These are phyloP conservation scores for Percopsis omiscomaycus DNA, from an alignment of 2,797 vertebrate genomes.

Conservation along the genomic window DNA sequence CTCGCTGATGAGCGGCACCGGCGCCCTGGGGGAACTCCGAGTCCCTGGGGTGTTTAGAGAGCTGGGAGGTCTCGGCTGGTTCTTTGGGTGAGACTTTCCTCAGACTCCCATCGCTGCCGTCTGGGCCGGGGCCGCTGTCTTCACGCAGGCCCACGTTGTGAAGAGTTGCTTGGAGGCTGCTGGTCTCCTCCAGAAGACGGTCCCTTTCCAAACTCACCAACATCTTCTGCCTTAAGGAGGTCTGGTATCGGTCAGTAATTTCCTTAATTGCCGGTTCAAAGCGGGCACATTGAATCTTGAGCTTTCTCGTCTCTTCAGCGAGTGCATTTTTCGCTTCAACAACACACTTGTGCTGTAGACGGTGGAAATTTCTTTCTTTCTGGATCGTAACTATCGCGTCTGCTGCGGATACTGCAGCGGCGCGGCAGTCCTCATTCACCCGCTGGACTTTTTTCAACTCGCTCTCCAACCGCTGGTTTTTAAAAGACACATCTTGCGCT, in stretches of 20 bases:
- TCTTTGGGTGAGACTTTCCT: constrained; percentile 20
- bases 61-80: constrained; percentile 41
- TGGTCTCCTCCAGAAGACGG: constrained; percentile 69
- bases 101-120: background rate
- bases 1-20: constrained; percentile 37
- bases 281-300: constrained; percentile 82
- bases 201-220: constrained; percentile 81
- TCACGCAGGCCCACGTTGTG: constrained; percentile 31
- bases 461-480: constrained; percentile 78
- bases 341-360: constrained; percentile 81
- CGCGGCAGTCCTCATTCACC: constrained; percentile 78
- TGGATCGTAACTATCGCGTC: constrained; percentile 76
- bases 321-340: constrained; percentile 86
- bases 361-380: constrained; percentile 83
- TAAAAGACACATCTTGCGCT: constrained; percentile 78
- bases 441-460: constrained; percentile 75
- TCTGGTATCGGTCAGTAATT: constrained; percentile 83
- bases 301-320: constrained; percentile 81
- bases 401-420: constrained; percentile 72
- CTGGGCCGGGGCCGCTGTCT: background rate
- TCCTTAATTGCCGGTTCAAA: constrained; percentile 79
- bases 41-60: constrained; percentile 59
- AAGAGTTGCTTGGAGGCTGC: constrained; percentile 58
- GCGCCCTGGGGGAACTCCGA: constrained; percentile 53
- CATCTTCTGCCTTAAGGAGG: constrained; percentile 80